A percentile compares a stretch with the other conserved stretches of the same genome.
Evolutionary conservation across 2,888 invertebrate species (phyloP).

Genomic region (Coenonympha glycerion): DNA sequence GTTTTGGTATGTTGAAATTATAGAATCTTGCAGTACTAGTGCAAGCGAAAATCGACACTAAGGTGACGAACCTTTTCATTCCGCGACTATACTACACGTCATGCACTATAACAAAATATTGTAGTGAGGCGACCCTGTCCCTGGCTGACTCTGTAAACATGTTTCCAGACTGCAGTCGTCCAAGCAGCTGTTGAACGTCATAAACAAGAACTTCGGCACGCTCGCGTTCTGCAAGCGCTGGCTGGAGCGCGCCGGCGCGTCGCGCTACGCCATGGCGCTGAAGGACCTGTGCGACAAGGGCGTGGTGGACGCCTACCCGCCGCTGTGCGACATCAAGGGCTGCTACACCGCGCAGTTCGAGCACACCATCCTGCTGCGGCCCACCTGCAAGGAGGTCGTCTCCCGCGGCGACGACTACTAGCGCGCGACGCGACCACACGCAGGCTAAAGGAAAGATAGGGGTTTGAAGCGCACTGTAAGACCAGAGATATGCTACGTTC

Average conservation of each 20-base stretch:
- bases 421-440: too few relatives aligned
- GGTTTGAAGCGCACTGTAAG: too few relatives aligned
- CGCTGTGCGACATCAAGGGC: conserved; percentile 96
- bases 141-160: background rate
- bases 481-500: too few relatives aligned
- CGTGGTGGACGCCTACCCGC: conserved; percentile 98
- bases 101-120: too few relatives aligned
- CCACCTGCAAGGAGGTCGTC: conserved; percentile 98
- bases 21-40: too few relatives aligned
- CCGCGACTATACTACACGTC: too few relatives aligned
- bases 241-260: conserved; percentile 97
- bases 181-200: conserved; percentile 91
- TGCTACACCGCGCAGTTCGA: conserved; percentile 99
- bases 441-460: background rate
- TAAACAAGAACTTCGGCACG: conserved; percentile 98
- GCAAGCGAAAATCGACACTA: too few relatives aligned
- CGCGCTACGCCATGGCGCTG: conserved; percentile 97
- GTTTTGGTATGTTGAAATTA: too few relatives aligned
- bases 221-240: conserved; percentile 99
- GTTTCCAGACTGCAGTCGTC: conserved; percentile 87
- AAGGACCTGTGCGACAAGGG: conserved; percentile 99
- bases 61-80: too few relatives aligned
- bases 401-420: conserved; percentile 97
- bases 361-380: conserved; percentile 97
- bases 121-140: too few relatives aligned